Evolutionary conservation across 1,140 invertebrate species (phyloP), one percentile per base, ranked within the genome.

Genomic region (Drosophila athabasca): DNA sequence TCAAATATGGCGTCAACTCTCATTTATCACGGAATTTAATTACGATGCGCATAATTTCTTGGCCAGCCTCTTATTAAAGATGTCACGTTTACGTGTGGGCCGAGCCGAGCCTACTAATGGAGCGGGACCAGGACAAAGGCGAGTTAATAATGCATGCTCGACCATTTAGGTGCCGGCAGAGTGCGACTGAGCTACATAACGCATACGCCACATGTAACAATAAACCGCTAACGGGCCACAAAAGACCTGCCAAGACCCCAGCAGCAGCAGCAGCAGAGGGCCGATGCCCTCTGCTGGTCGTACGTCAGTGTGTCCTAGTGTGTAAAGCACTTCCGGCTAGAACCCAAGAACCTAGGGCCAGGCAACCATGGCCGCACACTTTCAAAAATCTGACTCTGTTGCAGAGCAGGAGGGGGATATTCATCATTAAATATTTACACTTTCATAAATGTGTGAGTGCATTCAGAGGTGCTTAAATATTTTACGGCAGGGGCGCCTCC

Each of bases 381-480:
- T 59, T 64, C 53, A 31, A 52, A 49, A 60, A 62, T 76, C 78
- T 72, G 62, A 52, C 61, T 51, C 58, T 51, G 43, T 65, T 52
- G 35, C 53, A 46, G 68, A 62, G 53, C 62, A 65, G 70, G 74
- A 29, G 29, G 29, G 7, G 29, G 65, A 87, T 66, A 82, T 71
- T 75, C 74, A 66, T 87, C 82, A 85, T 85, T 85, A 85, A 85
- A 85, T 85, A 85, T 85, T 85, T 87, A 85, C 78, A 87, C 82
- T 85, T 85, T 85, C 82, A 85, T 85, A 85, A 85, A 85, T 85
- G 82, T 87, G 82, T 85, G 83, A 85, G 82, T 87, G 82, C 82
- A 85, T 85, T 87, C 82, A 71, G 61, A 75, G 81, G 78, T 76
- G 69, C 70, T 72, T 85, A 88, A 85, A 85, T 85, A 85, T 85